Conservation (phyloP, 2,113 vertebrate genomes). For the Phyllopteryx taeniolatus region DNA sequence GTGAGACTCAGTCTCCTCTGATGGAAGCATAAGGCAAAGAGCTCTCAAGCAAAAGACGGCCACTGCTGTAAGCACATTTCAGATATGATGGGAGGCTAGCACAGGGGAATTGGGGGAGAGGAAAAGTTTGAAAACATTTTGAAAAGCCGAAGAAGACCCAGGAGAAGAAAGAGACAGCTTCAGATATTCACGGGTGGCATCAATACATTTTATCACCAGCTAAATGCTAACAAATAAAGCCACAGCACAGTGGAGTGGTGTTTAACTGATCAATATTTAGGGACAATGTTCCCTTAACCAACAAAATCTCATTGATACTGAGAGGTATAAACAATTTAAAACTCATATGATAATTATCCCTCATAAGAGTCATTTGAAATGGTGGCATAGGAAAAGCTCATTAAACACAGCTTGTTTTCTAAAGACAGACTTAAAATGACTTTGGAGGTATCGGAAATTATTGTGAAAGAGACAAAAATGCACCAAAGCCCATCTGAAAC, state of each 20-base stretch:
- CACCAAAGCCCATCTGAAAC: slow-evolving; percentile 65
- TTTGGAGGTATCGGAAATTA: slow-evolving; percentile 69
- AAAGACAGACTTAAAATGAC: slow-evolving; percentile 74
- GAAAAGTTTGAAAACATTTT: slow-evolving; percentile 94
- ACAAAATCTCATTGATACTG: slow-evolving; percentile 21
- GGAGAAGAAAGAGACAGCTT: slow-evolving; percentile 61
- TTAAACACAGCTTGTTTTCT: slow-evolving; percentile 70
- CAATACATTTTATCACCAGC: slow-evolving; percentile 67
- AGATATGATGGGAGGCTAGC: slow-evolving; percentile 91
- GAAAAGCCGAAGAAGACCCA: slow-evolving; percentile 77
- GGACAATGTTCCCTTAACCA: background rate
- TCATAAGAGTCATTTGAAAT: slow-evolving; percentile 72
- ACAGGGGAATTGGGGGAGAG: slow-evolving; percentile 81
- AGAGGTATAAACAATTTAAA: slow-evolving; percentile 68
- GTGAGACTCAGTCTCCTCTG: slow-evolving; percentile 98
- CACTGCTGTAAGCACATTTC: slow-evolving; percentile 97
- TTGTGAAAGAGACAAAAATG: slow-evolving; percentile 50
- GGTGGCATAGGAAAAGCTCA: slow-evolving; percentile 68
- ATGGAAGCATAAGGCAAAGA: slow-evolving; percentile 98
- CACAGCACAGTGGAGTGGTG: slow-evolving; percentile 46
- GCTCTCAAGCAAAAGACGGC: slow-evolving; percentile 97
- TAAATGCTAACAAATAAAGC: slow-evolving; percentile 59
- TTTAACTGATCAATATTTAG: slow-evolving; percentile 47
- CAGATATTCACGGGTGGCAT: slow-evolving; percentile 64
- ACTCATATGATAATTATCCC: slow-evolving; percentile 71